phyloP scores from a whole-genome alignment of 1,140 invertebrate genomes.

The Caenorhabditis latens region DNA sequence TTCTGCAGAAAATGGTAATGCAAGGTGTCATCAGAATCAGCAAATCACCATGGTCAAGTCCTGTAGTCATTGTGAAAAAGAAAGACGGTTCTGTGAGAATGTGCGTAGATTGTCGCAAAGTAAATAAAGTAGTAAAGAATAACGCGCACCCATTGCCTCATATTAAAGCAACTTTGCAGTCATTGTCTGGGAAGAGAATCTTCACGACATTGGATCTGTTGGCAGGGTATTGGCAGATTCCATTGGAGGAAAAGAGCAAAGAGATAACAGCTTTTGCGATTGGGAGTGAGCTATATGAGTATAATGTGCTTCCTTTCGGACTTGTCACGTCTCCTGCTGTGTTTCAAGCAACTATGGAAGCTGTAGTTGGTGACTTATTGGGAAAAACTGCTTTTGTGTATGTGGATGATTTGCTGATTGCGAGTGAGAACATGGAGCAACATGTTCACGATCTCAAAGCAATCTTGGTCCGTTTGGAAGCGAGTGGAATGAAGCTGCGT shows the following conservation, averaged over 20 bases:
- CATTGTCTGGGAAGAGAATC: constrained; percentile 77
- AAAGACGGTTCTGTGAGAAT: constrained; percentile 78
- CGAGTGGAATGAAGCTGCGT: not conserved
- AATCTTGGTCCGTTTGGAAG: not conserved
- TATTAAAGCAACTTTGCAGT: constrained; percentile 79
- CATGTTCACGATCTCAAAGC: not conserved
- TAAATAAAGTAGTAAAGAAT: constrained; percentile 78
- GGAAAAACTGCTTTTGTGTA: constrained; percentile 29
- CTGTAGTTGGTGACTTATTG: constrained; percentile 28
- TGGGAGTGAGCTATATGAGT: constrained; percentile 62
- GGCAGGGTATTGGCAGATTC: constrained; percentile 51
- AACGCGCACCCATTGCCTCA: constrained; percentile 80
- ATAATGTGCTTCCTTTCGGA: constrained; percentile 63
- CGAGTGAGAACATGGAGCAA: constrained; percentile 28
- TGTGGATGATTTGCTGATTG: constrained; percentile 56
- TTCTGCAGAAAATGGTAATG: constrained; percentile 12
- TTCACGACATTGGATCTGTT: constrained; percentile 79
- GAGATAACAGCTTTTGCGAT: constrained; percentile 62
- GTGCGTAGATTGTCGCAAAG: constrained; percentile 79
- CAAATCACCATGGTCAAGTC: constrained; percentile 78
- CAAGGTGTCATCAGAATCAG: constrained; percentile 52
- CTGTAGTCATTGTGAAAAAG: constrained; percentile 80
- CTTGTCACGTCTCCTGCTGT: constrained; percentile 33
- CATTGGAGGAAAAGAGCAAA: constrained; percentile 7
- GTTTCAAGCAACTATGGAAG: constrained; percentile 64